Evolutionary conservation across 2,113 vertebrate species (phyloP), one percentile per base, ranked within the genome.

Genomic region (Rhizomys pruinosus): DNA sequence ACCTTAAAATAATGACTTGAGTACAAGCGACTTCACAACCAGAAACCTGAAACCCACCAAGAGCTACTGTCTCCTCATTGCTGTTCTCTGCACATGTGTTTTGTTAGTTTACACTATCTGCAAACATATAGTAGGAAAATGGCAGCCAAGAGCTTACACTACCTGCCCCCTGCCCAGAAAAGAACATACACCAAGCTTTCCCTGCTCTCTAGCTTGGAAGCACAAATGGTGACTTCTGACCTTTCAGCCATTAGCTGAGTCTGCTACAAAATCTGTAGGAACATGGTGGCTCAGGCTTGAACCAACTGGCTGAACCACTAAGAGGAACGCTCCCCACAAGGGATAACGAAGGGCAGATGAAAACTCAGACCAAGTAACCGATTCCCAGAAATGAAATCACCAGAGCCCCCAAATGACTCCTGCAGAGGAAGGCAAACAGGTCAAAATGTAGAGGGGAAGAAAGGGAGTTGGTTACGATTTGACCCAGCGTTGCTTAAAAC

Each of bases 51-150:
- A 69, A 78, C 27, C 29, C 39, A 88, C 68, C 29, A 69, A 32
- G 42, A 82, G 47, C 81, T 90, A 52, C 59, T 68, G 17, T 78
- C 29, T 86, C 73, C 44, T 63, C 17, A 12, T 12, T 92, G 55
- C 64, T 61, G 93, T 94, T 94, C 64, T 96, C 55, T 89, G 7
- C 5, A 91, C 64, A 4, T 89, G 37, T 63, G 39, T 42, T 76
- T 92, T 42, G 80, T 85, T 84, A 47, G 84, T 94, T 88, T 76
- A 92, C 76, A 92, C 47, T 61, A 81, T 29, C 23, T 73, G 23
- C 29, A 81, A 92, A n/a, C 29, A 91, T 64, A 29, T 59, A 23
- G 84, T 55, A 8, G 95, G 47, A 73, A 94, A 92, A 57, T 29
- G 37, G 13, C 52, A 32, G 6, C 63, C 71, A 87, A 29, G 13